Percentiles rank a stretch among this genome's conserved stretches.
These are phyloP conservation scores for Chiloscyllium plagiosum DNA, from an alignment of 2,113 vertebrate species.

Conservation along the genomic window DNA sequence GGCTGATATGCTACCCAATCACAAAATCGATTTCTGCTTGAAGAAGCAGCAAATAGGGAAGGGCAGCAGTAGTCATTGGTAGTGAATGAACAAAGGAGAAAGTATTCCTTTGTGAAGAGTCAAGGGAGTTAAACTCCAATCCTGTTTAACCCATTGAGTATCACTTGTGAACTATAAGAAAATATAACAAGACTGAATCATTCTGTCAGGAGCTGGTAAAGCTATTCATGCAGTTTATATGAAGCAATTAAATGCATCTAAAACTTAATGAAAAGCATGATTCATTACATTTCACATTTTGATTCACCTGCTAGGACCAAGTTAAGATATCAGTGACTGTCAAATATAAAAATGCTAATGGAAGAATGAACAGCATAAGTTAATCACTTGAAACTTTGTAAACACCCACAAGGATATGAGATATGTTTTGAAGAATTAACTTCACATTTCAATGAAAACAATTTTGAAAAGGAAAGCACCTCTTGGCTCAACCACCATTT, in stretches of 20 bases:
- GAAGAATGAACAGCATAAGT: neutral
- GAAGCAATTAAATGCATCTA: neutral
- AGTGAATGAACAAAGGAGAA: neutral
- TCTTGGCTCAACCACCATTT: neutral
- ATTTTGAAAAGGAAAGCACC: neutral
- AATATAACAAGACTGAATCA: neutral
- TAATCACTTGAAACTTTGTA: neutral
- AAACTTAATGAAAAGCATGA: neutral
- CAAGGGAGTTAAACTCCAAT: no score
- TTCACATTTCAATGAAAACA: slow-evolving; percentile 1
- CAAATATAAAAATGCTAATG: neutral
- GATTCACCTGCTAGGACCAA: neutral
- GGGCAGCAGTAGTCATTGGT: neutral
- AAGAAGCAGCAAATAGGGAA: neutral
- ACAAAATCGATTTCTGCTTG: neutral
- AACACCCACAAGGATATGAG: neutral
- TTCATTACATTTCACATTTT: neutral
- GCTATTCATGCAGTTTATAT: neutral
- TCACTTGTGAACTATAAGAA: neutral
- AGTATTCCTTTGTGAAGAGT: neutral
- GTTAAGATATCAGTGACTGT: neutral
- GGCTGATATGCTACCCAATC: neutral
- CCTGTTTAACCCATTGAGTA: neutral
- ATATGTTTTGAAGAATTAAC: neutral
- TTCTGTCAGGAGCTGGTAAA: neutral